Evolutionary conservation across 2,888 invertebrate species (phyloP), one percentile per base, ranked within the genome.

Genomic region (Synanthedon myopaeformis): DNA sequence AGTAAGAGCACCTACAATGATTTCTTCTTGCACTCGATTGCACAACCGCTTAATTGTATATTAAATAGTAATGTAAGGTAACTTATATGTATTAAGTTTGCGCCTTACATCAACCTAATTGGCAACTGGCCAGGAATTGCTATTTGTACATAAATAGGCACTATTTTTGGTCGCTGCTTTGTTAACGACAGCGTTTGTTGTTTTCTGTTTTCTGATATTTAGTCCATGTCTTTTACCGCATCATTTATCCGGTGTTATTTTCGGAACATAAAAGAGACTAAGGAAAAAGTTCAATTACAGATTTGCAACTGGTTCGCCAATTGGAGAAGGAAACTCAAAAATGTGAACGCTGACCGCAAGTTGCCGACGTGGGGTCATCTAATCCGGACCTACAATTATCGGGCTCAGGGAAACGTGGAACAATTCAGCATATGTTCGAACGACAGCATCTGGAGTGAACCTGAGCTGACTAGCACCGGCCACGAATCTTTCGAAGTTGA

Each of bases 221-320:
- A 45, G 45, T 13, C 11, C 45, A 14, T 45, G 45, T 45, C 45
- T 45, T 45, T 45, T 45, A 45, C 14, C 14, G 14, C 45, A 45
- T 45, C 45, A 14, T 13, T 13, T 10, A 35, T 35, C 10, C 35
- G 35, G 10, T 35, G 35, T 35, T 12, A 45, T 45, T 13, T 13
- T 45, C 13, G 45, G 45, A 45, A 13, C 45, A 45, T n/a, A 45
- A 45, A 12, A 45, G 13, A 45, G 45, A 45, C 45, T n/a, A 12
- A 45, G 14, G 14, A 45, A n/a, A 45, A n/a, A n/a, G 6, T 60
- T 41, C 59, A 42, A 56, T 79, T 78, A 52, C 79, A 92, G 91
- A 91, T 92, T 55, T 92, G 92, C 66, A 94, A 94, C 75, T 94
- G 94, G 94, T 94, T 94, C 72, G 94, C 94, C n/a, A 94, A 94